Base-by-base conservation (phyloP, 1,140 invertebrate species). In the Caerostris extrusa region DNA sequence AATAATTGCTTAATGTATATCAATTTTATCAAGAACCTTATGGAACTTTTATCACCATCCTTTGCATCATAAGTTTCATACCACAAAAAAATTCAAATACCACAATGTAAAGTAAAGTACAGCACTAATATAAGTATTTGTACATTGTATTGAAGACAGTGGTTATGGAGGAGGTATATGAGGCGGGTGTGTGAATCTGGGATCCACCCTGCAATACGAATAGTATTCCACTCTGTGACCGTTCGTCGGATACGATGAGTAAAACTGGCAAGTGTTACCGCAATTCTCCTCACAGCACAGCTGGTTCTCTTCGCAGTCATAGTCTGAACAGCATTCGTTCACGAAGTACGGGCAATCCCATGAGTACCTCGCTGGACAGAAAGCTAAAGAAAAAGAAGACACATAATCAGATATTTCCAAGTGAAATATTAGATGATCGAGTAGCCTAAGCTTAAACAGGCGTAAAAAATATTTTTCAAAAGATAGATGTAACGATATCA, bases 241-340 rank as follows among this genome's bases (percentile, higher is more conserved):
- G 19, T 58, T 34, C 3, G 82, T 58, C 19, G 55, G 82, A 34
- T 57, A 56, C 4, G 55, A 57, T 14, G 17, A 12, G 3, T 53
- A 12, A 14, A 85, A 85, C 55, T 58, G 82, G 55, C 82, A 85
- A 7, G 82, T 85, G 57, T 85, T 85, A 7, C 82, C 82, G 5
- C 82, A 85, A 55, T 85, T 57, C 57, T 85, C 82, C 5, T 57
- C 14, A 10, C 82, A 85, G 55, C 82, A 85, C 1, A 85, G 4
- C 19, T 56, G 55, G 17, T 3, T n/a, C 5, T 12, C 8, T 14
- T 85, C 82, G 17, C 82, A 85, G 55, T 85, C 17, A n/a, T 58
- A 10, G 50, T 85, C 82, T 19, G 82, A 85, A 17, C 82, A 85
- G 19, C 82, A 85, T 5, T 85, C 82, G 55, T 85, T 85, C 7